Evolutionary conservation across 1,140 invertebrate species (phyloP).

Genomic region (Megalopta genalis): DNA sequence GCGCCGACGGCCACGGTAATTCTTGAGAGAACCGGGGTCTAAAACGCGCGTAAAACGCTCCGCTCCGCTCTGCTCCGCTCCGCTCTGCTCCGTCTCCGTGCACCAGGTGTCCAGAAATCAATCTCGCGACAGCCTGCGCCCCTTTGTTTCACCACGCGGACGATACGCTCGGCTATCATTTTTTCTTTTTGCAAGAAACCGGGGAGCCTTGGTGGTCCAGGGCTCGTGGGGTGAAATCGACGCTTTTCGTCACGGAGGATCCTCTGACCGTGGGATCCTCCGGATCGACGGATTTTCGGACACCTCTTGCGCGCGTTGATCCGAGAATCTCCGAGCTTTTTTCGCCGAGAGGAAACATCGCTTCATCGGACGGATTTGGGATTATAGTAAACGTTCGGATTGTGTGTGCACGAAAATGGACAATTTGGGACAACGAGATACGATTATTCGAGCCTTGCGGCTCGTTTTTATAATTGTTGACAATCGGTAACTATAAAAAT

Average conservation of each 20-base stretch:
- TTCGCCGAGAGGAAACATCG: no score
- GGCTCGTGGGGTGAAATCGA: background rate
- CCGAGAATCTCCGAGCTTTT: no score
- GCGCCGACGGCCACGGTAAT: constrained; percentile 41
- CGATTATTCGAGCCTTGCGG: no score
- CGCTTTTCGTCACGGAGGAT: background rate
- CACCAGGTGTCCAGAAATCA: constrained; percentile 70
- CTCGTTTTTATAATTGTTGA: no score
- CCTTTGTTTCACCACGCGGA: constrained; percentile 20
- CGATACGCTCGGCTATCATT: constrained; percentile 2
- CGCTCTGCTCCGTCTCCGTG: constrained; percentile 9
- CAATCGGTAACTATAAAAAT: no score
- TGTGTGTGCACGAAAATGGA: no score
- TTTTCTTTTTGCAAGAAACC: no score
- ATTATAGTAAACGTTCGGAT: no score
- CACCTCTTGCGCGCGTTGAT: no score
- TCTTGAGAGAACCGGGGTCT: background rate
- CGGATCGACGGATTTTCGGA: no score
- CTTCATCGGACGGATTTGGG: no score
- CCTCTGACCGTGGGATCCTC: background rate
- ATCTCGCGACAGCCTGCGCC: constrained; percentile 42
- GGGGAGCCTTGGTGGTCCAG: constrained; percentile 28
- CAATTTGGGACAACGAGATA: no score
- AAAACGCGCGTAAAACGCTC: constrained; percentile 41
- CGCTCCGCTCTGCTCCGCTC: background rate